phyloP scores from a whole-genome alignment of 1,140 invertebrate genomes.

The Drosophila mauritiana region DNA sequence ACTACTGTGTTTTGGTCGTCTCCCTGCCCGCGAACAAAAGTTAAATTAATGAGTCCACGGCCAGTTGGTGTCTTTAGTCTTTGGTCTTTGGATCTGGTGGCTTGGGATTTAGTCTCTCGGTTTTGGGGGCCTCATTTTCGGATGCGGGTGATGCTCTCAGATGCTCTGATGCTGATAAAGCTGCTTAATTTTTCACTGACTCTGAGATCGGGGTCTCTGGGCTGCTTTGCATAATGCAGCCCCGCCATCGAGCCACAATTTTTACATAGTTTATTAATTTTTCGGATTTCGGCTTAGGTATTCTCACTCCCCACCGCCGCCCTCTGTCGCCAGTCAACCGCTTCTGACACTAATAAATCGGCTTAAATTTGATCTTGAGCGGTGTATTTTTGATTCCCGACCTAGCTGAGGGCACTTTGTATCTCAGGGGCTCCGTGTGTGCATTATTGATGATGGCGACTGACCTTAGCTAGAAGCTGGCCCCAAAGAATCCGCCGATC shows the following conservation, averaged over 20 bases:
- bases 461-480: slow-evolving; percentile 30
- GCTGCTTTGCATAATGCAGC: slow-evolving; percentile 75
- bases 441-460: slow-evolving; percentile 33
- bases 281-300: slow-evolving; percentile 41
- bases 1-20: slow-evolving; percentile 62
- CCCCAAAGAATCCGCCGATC: slow-evolving; percentile 26
- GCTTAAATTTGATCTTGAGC: slow-evolving; percentile 80
- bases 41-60: slow-evolving; percentile 78
- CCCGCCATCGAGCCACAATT: slow-evolving; percentile 17
- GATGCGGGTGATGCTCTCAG: slow-evolving; percentile 73
- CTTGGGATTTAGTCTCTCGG: slow-evolving; percentile 1
- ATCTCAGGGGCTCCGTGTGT: slow-evolving; percentile 15
- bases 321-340: slow-evolving; percentile 33
- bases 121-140: slow-evolving; percentile 36
- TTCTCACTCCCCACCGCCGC: slow-evolving; percentile 16
- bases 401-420: slow-evolving; percentile 34
- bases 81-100: neutral
- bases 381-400: slow-evolving; percentile 40
- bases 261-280: slow-evolving; percentile 78
- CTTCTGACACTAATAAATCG: slow-evolving; percentile 74
- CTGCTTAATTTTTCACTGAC: slow-evolving; percentile 76
- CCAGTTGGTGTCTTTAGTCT: slow-evolving; percentile 49
- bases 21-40: slow-evolving; percentile 29
- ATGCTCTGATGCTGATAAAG: slow-evolving; percentile 73
- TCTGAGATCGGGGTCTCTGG: slow-evolving; percentile 33